Evolutionary conservation across 2,113 vertebrate genomes (phyloP), one percentile per base, ranked within the genome.

Genomic region (Planiliza haematocheilus): DNA sequence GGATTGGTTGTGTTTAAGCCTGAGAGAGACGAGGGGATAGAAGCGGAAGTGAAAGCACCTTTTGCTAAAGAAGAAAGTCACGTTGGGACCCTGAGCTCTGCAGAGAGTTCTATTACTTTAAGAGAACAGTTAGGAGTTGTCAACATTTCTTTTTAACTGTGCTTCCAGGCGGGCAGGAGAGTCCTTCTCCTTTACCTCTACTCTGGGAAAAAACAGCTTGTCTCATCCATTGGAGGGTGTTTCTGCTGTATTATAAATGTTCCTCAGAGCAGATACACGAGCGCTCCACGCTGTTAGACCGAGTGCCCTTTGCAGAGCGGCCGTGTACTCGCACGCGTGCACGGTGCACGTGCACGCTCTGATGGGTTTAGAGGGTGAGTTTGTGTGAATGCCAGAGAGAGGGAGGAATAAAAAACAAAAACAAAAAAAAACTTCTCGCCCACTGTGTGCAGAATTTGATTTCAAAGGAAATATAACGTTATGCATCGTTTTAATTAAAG

Each of bases 81-180:
- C 55, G 30, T 10, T 38, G 52, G 60, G 58, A 70, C 55, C 46
- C 38, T n/a, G 36, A 64, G 66, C 43, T 38, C 18, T 48, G 17
- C 7, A 30, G 2, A 5, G 43, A 55, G 9, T 76, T 16, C 65
- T 36, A 55, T 68, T 53, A 57, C 62, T 85, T 70, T 72, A 77
- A 77, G 58, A 59, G 41, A 68, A 42, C 58, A 68, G 65, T 74
- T 77, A 30, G 8, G 8, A 52, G 59, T 60, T 81, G 79, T 67
- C 63, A 83, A 62, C 48, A 52, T 68, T 70, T 50, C 46, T 38
- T 63, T 71, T 75, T 51, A 63, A 34, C 61, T 2, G n/a, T 50
- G 65, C 68, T 65, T 21, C 62, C 21, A 57, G 59, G 61, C 63
- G 13, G 41, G 12, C 46, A 51, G 51, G 11, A 46, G 13, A 20